Conservation (phyloP, 2,113 vertebrate genomes). For the Pygoscelis antarcticus region DNA sequence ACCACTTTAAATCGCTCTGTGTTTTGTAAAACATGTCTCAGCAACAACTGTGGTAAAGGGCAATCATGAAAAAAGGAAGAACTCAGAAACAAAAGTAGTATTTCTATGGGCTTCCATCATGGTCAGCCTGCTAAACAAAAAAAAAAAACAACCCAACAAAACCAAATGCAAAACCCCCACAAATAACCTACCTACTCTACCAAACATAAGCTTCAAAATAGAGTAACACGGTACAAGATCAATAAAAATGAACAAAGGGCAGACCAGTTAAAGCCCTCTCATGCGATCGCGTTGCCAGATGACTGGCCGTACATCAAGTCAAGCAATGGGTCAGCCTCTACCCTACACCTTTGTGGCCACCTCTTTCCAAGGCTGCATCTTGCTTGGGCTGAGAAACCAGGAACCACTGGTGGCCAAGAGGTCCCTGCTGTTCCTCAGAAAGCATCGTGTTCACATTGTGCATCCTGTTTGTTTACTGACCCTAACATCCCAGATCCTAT, state of each 20-base stretch:
- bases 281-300: background rate
- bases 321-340: background rate
- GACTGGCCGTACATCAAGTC: background rate
- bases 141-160: background rate
- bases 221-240: background rate
- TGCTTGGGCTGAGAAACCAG: background rate
- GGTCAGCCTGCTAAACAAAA: background rate
- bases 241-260: background rate
- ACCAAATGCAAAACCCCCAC: background rate
- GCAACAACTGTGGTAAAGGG: background rate
- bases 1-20: background rate
- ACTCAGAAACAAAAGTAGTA: background rate
- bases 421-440: background rate
- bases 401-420: background rate
- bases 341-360: background rate
- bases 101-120: background rate
- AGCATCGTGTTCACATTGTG: background rate
- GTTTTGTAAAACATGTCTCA: background rate
- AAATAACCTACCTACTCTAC: background rate
- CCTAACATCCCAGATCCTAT: background rate
- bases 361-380: background rate
- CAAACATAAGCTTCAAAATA: background rate
- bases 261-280: background rate
- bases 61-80: background rate
- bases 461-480: background rate